Base-by-base conservation (phyloP, 2,888 invertebrate species). In the Caenorhabditis sp. region DNA sequence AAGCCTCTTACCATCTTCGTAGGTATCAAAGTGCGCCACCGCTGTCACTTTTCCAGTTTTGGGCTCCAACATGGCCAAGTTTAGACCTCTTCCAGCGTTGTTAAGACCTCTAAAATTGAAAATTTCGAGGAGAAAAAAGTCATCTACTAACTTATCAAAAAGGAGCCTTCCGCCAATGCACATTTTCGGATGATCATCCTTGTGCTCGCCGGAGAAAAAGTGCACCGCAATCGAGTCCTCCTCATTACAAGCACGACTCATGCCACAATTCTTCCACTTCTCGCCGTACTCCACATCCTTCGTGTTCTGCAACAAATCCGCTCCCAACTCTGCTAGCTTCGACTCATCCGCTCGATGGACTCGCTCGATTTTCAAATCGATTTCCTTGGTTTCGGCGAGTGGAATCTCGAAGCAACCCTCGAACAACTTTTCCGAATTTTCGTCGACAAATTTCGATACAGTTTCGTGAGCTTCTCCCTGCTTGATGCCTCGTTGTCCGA, bases 11-110 rank as follows among this genome's bases (percentile, higher is more conserved):
- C 93, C 93, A 91, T 93, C 91, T 54, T 92, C 93, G 88, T 94
- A 94, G 0, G 94, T 94, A 88, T 94, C 94, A 90, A 94, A 94
- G 85, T 93, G 93, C 38, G 93, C 93, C 0, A 93, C 93, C 44
- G 93, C 90, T 5, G 93, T 91, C 1, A 94, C 93, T 79, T 93
- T 91, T 35, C 93, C 92, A 19, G 93, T 93, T 24, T 92, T 91
- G 7, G 93, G 91, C 84, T 94, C 93, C 44, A 94, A 90, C 1
- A 94, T 91, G 0, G 93, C 94, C 38, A 94, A 90, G 89, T 94
- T 94, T 68, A 94, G 90, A 0, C 94, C 94, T 68, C 94, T 92
- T 4, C 94, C 94, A 19, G 93, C 94, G 72, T 93, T 92, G 87
- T 94, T 94, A 35, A 94, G 82, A 14, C 76, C 76, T 68, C 82